Base-by-base conservation (phyloP, 2,888 invertebrate species). In the Platycheirus rosarum region DNA sequence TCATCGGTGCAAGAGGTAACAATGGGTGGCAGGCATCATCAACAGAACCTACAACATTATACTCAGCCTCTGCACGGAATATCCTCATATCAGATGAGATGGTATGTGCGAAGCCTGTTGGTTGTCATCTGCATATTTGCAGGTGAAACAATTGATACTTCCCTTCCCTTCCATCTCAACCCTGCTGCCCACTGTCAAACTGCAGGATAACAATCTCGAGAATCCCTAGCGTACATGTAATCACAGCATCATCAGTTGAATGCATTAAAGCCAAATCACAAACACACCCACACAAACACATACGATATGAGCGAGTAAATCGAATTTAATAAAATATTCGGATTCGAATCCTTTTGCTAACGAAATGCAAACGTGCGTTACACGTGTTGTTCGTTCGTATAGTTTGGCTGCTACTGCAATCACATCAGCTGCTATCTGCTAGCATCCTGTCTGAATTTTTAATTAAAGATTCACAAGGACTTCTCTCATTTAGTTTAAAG, bases 261-360 rank as follows among this genome's bases (percentile, higher is more conserved):
- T 71, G 55, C 55, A 77, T 77, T 77, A 82, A 77, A 71, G 55
- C 46, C 71, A 71, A 82, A 77, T 71, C 18, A 51, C 32, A 60
- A 26, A 40, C 23, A 57, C 37, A 57, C 20, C 37, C 18, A 42
- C 11, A 13, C 16, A 68, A 42, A 60, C 48, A 37, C 37, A 35
- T 65, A 32, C 9, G 44, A 60, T 57, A 40, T 14, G 13, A 20
- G 29, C 29, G 44, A 60, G 62, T 46, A 66, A 76, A 76, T 80
- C 76, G 76, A 71, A 77, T 77, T 82, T 71, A 75, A 80, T 77
- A 77, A 82, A 82, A 77, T 77, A 82, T 77, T 68, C 60, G 46
- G 40, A 71, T 76, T 62, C 37, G 63, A 51, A 63, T 71, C 65
- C 66, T 66, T 51, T 66, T 75, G 42, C 68, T 37, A 62, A 40